Evolutionary conservation across 1,140 invertebrate genomes (phyloP), one percentile per base, ranked within the genome.

Genomic region (Papilio helenus): DNA sequence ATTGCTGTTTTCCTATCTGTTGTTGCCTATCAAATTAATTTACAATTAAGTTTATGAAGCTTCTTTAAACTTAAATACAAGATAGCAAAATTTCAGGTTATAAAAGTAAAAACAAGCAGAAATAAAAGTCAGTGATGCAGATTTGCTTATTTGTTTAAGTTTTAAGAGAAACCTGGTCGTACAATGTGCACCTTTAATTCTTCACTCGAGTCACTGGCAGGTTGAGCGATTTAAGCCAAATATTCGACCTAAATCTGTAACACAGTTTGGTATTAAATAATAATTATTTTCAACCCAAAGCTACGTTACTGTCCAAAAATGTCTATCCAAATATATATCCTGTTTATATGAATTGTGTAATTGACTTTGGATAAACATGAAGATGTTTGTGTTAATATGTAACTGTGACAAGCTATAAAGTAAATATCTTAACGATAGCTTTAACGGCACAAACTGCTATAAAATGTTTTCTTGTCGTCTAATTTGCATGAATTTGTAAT

Each of bases 401-500:
- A 74, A 51, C 23, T 74, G 44, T 49, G 51, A 49, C 44, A 74
- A 74, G 46, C 72, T 46, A 74, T 74, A 74, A 74, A 74, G 61
- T 68, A 68, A 68, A 68, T 68, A 26, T 68, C 26, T 68, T 68
- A 68, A 68, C 61, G 61, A 68, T 68, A 68, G 26, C 61, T 68
- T 68, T 68, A 68, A 68, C 61, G 61, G 61, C 44, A 73, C 44
- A 73, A 73, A 44, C 42, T 76, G 34, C 76, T 77, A 77, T 77
- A 77, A 77, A 68, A 77, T 42, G 76, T 77, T 77, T 77, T 77
- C 76, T 61, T 77, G 34, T 42, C 23, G n/a, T 77, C 39, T 42
- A 26, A 77, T 77, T 77, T 77, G 76, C 76, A 77, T 77, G 76
- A 77, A 77, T 77, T 77, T 77, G 76, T 77, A 61, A 77, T 77